Evolutionary conservation across 2,797 vertebrate genomes (phyloP).

Genomic region (Poecilia gillii): DNA sequence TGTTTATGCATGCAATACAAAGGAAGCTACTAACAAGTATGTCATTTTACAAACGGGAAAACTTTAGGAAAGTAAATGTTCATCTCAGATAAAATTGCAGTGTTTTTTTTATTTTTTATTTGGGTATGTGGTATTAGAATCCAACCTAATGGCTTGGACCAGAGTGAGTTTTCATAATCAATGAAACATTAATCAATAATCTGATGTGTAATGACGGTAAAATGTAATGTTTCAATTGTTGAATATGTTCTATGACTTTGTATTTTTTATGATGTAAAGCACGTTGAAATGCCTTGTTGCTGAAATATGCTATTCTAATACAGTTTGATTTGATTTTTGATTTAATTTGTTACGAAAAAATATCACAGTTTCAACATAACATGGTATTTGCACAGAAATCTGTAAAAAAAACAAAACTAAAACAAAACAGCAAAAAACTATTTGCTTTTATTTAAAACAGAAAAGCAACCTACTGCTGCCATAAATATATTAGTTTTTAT

Average conservation of each 20-base stretch:
- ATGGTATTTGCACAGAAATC: neutral
- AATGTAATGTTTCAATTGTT: too few relatives aligned
- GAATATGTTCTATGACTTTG: too few relatives aligned
- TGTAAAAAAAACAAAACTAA: neutral
- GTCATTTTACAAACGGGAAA: neutral
- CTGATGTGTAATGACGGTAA: too few relatives aligned
- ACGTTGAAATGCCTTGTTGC: too few relatives aligned
- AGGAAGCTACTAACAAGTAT: slow-evolving; percentile 1
- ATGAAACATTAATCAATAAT: too few relatives aligned
- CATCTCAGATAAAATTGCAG: neutral
- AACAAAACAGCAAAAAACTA: neutral
- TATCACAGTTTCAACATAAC: neutral
- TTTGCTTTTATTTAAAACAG: neutral
- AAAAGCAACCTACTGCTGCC: neutral
- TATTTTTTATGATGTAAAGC: too few relatives aligned
- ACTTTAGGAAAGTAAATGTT: neutral
- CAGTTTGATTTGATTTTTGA: too few relatives aligned
- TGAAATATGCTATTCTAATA: too few relatives aligned
- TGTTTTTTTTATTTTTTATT: neutral
- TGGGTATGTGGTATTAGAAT: neutral
- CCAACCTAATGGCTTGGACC: neutral
- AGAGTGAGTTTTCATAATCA: too few relatives aligned
- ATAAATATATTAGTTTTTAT: neutral
- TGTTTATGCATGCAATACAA: neutral
- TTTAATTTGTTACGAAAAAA: neutral